Conservation (phyloP, 2,888 invertebrate species). For the Tanaodytes sp. region DNA sequence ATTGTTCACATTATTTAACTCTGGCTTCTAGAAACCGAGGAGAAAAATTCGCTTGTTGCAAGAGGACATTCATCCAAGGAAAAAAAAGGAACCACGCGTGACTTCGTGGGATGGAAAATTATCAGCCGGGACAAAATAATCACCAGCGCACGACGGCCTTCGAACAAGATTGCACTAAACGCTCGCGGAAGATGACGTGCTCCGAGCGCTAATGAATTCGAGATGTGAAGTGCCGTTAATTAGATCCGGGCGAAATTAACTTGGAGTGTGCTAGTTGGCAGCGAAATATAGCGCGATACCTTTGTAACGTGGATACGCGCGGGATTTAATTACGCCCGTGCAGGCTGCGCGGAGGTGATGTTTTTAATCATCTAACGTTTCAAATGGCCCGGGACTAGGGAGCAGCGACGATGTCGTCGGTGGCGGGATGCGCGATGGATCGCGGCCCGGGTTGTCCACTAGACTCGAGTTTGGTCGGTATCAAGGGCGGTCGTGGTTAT, state of each 20-base stretch:
- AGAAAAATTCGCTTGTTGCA: too few species aligned
- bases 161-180: constrained; percentile 14
- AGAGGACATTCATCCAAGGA: too few species aligned
- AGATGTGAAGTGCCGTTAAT: constrained; percentile 34
- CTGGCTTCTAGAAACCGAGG: too few species aligned
- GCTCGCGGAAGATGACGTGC: constrained; percentile 31
- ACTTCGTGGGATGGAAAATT: too few species aligned
- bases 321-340: constrained; percentile 33
- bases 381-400: constrained; percentile 2
- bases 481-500: constrained; percentile 55
- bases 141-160: not conserved
- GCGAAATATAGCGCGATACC: constrained; percentile 22
- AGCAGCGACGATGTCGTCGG: not conserved
- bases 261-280: constrained; percentile 17
- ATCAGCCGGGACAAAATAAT: too few species aligned
- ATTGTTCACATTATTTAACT: too few species aligned
- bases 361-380: constrained; percentile 40
- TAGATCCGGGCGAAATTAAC: constrained; percentile 37
- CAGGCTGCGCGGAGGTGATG: constrained; percentile 12
- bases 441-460: constrained; percentile 43
- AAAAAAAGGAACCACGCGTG: too few species aligned
- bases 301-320: constrained; percentile 24
- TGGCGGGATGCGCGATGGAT: constrained; percentile 33
- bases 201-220: constrained; percentile 35
- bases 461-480: constrained; percentile 49